Conservation (phyloP, 2,113 vertebrate genomes). For the Stictonetta naevosa region DNA sequence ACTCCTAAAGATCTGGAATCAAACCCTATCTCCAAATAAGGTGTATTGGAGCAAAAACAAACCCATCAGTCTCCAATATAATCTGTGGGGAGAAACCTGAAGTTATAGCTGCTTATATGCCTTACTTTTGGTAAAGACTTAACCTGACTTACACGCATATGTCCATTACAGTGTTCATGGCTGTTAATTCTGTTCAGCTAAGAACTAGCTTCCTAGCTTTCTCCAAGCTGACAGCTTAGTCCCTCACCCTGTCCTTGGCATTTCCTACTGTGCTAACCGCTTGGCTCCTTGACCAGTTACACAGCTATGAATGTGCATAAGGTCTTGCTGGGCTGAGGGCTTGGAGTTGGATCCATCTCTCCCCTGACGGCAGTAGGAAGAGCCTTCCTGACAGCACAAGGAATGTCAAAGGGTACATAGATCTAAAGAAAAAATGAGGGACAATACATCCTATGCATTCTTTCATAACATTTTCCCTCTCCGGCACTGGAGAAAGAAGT, state of each 20-base stretch:
- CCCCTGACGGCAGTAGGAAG: not conserved
- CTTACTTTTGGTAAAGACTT: not conserved
- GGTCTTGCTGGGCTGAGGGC: not conserved
- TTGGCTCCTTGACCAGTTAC: not conserved
- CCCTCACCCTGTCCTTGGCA: not conserved
- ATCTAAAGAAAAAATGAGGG: not conserved
- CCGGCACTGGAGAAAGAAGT: not conserved
- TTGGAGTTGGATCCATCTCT: not conserved
- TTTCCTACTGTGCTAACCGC: not conserved
- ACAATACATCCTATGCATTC: accelerated
- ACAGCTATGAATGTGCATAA: not conserved
- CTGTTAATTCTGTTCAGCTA: not conserved
- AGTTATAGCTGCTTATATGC: not conserved
- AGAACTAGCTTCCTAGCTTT: not conserved
- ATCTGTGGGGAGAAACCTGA: not conserved
- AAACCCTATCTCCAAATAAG: not conserved
- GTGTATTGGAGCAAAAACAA: not conserved
- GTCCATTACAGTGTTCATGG: not conserved
- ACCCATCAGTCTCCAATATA: not conserved
- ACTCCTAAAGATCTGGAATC: not conserved
- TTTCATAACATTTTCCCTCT: not conserved
- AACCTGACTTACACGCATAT: not conserved
- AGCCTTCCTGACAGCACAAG: not conserved
- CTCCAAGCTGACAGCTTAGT: accelerated
- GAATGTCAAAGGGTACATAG: not conserved